Conservation (phyloP, 2,113 vertebrate genomes). For the Hydrolagus affinis region DNA sequence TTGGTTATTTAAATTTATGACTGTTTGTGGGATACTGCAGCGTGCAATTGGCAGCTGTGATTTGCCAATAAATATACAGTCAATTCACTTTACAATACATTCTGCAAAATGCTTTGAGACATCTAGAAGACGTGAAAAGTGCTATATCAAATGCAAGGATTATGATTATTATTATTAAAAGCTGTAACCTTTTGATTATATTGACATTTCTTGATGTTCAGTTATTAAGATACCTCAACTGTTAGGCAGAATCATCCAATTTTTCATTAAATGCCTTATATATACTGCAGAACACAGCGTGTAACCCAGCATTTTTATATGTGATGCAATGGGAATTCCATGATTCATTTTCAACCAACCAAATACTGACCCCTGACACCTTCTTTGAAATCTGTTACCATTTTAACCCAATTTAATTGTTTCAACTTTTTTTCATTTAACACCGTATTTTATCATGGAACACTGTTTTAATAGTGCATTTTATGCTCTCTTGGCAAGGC, state of each 20-base stretch:
- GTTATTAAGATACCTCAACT: not conserved
- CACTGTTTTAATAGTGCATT: not conserved
- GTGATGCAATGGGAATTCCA: constrained; percentile 11
- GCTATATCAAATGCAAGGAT: too few species aligned
- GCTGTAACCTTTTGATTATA: not conserved
- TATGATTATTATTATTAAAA: too few species aligned
- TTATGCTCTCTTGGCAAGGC: constrained; percentile 24
- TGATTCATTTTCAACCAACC: constrained; percentile 3
- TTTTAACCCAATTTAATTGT: constrained; percentile 15
- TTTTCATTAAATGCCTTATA: not conserved
- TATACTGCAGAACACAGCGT: not conserved
- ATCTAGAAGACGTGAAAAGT: too few species aligned
- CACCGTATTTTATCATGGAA: constrained; percentile 22
- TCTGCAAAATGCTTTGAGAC: too few species aligned
- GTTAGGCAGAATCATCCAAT: not conserved
- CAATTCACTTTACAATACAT: too few species aligned
- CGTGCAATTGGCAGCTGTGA: too few species aligned
- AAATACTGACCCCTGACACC: constrained; percentile 3
- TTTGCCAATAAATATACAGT: too few species aligned
- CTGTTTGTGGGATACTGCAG: too few species aligned
- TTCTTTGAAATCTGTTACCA: not conserved
- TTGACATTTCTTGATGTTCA: not conserved
- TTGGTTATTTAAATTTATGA: too few species aligned
- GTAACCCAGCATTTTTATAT: not conserved
- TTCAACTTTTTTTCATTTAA: constrained; percentile 12